These are phyloP conservation scores for Mesorhabditis sp. DNA, from an alignment of 2,888 invertebrate species.

Conservation along the genomic window DNA sequence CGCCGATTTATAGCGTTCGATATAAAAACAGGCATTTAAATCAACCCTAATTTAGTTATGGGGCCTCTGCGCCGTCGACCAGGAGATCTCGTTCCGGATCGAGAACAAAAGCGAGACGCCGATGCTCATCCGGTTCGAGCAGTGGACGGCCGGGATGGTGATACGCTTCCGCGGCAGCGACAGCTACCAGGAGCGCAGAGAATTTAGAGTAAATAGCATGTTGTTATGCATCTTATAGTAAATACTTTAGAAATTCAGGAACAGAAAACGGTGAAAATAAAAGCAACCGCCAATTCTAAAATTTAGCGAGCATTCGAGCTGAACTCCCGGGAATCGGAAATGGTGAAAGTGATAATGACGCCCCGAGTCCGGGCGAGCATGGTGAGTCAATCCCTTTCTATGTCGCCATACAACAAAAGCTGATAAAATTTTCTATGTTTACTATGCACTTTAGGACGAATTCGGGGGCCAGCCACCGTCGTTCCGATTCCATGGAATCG, in stretches of 20 bases:
- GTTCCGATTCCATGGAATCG: neutral
- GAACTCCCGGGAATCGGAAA: neutral
- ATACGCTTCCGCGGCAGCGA: neutral
- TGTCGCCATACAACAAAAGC: neutral
- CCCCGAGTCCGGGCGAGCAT: neutral
- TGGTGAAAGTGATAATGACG: conserved; percentile 1
- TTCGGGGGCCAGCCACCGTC: neutral
- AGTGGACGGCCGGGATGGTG: conserved; percentile 2
- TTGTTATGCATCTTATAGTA: no score
- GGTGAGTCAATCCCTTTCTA: neutral
- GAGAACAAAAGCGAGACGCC: conserved; percentile 6
- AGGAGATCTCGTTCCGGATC: neutral
- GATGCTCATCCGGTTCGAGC: neutral
- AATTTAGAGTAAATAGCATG: neutral
- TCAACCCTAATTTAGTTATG: neutral
- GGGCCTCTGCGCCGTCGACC: neutral
- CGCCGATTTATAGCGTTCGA: no score
- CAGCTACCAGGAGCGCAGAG: neutral
- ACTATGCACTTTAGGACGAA: neutral
- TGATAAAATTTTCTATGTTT: no score
- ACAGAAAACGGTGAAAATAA: neutral
- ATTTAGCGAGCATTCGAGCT: conserved; percentile 4
- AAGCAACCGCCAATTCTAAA: neutral
- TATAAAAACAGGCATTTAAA: no score
- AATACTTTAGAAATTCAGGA: no score